These are phyloP conservation scores for Actinemys pallida DNA, from an alignment of 2,113 vertebrate genomes.

Conservation along the genomic window DNA sequence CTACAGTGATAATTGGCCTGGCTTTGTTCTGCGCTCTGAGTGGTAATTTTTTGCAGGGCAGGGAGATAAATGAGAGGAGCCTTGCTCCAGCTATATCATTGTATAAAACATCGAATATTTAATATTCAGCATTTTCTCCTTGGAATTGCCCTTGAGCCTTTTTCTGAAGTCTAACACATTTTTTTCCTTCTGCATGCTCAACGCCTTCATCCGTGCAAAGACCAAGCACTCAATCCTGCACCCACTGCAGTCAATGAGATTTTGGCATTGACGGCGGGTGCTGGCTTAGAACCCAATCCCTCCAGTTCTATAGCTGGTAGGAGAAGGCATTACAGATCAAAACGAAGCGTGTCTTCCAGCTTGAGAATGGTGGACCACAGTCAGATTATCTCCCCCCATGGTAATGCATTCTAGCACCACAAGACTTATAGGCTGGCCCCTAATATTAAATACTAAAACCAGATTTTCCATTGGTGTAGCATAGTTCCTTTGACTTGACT, in stretches of 20 bases:
- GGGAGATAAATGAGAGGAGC: neutral
- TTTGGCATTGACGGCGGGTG: neutral
- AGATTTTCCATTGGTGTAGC: neutral
- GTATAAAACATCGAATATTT: neutral
- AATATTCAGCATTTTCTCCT: neutral
- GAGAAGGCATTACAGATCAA: neutral
- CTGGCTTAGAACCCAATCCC: neutral
- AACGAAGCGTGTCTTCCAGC: neutral
- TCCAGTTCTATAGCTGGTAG: neutral
- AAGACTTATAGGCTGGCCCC: neutral
- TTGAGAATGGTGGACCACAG: neutral
- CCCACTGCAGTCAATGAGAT: neutral
- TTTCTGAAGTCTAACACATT: neutral
- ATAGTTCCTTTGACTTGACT: neutral
- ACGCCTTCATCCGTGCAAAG: neutral
- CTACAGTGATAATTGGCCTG: neutral
- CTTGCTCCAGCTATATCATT: neutral
- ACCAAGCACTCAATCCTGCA: fast-evolving
- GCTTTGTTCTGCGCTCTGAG: neutral
- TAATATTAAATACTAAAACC: neutral
- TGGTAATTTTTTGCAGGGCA: neutral
- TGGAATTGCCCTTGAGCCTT: neutral
- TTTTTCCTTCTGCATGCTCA: neutral
- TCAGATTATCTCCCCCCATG: neutral
- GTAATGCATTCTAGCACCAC: neutral